A percentile compares a stretch with the other conserved stretches of the same genome.
Conservation (phyloP, 1,140 invertebrate species). For the Drosophila kurseongensis region DNA sequence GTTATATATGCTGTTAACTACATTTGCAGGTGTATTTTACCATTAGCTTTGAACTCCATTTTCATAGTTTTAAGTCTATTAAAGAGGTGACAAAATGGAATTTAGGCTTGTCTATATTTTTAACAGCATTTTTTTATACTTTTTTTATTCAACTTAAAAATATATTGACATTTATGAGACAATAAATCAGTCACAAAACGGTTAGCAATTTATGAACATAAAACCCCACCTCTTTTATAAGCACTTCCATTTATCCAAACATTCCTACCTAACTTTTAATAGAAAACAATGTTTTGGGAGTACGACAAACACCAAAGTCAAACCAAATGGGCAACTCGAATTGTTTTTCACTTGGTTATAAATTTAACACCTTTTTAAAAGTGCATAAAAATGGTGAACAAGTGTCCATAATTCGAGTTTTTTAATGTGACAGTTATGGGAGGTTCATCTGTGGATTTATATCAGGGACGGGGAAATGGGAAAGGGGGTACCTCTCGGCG, state of each 20-base stretch:
- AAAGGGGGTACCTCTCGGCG: constrained; percentile 12
- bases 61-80: no score
- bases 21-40: no score
- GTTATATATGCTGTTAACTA: no score
- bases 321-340: constrained; percentile 1
- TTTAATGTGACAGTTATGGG: constrained; percentile 25
- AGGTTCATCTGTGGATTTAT: constrained; percentile 16
- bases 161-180: no score
- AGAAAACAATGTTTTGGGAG: not conserved
- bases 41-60: no score
- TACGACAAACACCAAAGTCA: not conserved
- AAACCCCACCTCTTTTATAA: no score
- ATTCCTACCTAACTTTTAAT: not conserved
- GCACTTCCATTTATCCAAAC: not conserved
- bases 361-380: constrained; percentile 9
- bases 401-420: constrained; percentile 14
- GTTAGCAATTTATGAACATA: no score
- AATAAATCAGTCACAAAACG: no score
- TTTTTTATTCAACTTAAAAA: no score
- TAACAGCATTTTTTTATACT: no score
- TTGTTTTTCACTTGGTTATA: constrained; percentile 8
- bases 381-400: not conserved
- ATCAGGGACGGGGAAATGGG: not conserved
- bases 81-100: no score
- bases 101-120: no score